Base-by-base conservation (phyloP, 2,888 invertebrate genomes). In the Oeneis ivallda region DNA sequence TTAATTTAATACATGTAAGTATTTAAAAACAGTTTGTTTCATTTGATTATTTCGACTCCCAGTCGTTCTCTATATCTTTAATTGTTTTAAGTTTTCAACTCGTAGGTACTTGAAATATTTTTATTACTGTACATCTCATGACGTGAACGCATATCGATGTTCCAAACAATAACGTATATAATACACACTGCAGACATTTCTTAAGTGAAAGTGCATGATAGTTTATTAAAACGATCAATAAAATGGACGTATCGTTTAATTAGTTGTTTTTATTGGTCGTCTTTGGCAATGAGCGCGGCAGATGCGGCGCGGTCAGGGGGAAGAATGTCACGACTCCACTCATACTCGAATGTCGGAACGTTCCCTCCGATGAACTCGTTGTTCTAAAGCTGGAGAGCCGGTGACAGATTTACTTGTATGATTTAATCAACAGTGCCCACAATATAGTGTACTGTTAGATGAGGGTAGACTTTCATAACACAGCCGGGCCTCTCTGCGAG, bases 291-390 rank as follows among this genome's bases (percentile, higher is more conserved):
- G 76, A 78, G 72, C 62, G 71, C 76, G 75, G 82, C 85, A 85
- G 86, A 81, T 72, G 71, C 62, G 87, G 74, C 75, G 68, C n/a
- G n/a, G n/a, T 79, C 76, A 79, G 19, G 81, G 87, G 84, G 81
- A 79, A 78, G 82, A 80, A 85, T 84, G 83, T 85, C 87, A 84
- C 75, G 76, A 73, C 73, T 76, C 73, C 74, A 78, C 72, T 81
- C 68, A 50, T 65, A 65, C 72, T 80, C 68, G 54, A 64, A 61
- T 69, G 63, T 68, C 62, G 66, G 58, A 26, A 39, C 63, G 66
- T 63, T 75, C 78, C 79, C 79, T 76, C 71, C 76, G 74, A 79
- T 79, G 73, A 76, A 79, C 79, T 78, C 79, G 79, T 79, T 79
- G 79, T 80, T 70, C 66, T 72, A 68, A 19, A 56, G 56, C 1